Conservation (phyloP, 1,140 invertebrate genomes). For the Drosophila triauraria region DNA sequence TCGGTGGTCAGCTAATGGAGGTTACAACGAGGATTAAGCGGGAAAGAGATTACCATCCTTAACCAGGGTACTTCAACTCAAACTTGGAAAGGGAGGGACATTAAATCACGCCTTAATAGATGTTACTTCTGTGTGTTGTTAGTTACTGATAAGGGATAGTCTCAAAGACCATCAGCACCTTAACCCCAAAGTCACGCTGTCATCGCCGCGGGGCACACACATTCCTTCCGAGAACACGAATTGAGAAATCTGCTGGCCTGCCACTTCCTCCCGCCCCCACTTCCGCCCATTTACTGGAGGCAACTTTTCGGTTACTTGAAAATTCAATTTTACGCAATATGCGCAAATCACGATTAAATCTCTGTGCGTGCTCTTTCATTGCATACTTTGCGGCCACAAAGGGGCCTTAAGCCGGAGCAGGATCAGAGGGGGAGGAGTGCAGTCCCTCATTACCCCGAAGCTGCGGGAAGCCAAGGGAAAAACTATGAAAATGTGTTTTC, state of each 20-base stretch:
- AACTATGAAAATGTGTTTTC: slow-evolving; percentile 80
- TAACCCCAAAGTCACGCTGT: slow-evolving; percentile 1
- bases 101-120: neutral
- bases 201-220: slow-evolving; percentile 1
- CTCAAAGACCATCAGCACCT: neutral
- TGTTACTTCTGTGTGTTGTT: too few species aligned
- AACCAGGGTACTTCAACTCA: too few species aligned
- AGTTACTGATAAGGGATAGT: too few species aligned
- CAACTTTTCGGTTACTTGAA: slow-evolving; percentile 77
- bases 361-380: slow-evolving; percentile 54
- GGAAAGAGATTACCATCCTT: too few species aligned
- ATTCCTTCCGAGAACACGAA: slow-evolving; percentile 4
- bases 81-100: too few species aligned
- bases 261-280: neutral
- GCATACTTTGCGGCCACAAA: slow-evolving; percentile 52
- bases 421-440: neutral
- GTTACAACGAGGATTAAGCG: neutral
- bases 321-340: slow-evolving; percentile 83
- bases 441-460: slow-evolving; percentile 19
- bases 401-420: neutral
- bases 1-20: too few species aligned
- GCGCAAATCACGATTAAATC: slow-evolving; percentile 82
- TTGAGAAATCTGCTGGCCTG: slow-evolving; percentile 10
- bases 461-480: slow-evolving; percentile 32
- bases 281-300: neutral